phyloP scores from a whole-genome alignment of 2,797 vertebrate genomes.

The Chiroxiphia lanceolata region DNA sequence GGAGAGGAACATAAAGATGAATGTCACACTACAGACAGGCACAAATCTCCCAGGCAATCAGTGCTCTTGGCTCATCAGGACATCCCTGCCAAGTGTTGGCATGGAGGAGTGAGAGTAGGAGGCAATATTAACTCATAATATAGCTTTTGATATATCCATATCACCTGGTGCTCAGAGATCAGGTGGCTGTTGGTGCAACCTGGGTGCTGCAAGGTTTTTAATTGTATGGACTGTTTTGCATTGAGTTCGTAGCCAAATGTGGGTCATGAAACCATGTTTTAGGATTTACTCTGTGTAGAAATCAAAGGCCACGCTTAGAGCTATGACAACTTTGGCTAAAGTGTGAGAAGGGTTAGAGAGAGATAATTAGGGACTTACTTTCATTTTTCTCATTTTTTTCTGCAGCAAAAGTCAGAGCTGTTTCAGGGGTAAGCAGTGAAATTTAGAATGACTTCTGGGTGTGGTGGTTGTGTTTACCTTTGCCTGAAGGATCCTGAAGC shows the following conservation, averaged over 20 bases:
- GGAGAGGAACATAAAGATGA: neutral
- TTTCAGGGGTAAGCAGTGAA: neutral
- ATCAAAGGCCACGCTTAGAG: neutral
- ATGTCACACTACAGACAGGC: neutral
- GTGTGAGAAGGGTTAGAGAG: neutral
- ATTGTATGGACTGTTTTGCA: neutral
- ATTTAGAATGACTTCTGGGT: neutral
- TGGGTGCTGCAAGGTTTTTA: neutral
- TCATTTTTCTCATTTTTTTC: neutral
- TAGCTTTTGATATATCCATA: neutral
- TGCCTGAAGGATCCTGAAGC: neutral
- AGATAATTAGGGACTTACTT: neutral
- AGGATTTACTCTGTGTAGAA: neutral
- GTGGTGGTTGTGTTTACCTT: neutral
- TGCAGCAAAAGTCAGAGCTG: neutral
- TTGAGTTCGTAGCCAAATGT: neutral
- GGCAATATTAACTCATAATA: neutral
- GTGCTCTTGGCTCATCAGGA: neutral
- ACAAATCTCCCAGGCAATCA: neutral
- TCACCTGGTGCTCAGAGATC: neutral
- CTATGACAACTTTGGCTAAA: neutral
- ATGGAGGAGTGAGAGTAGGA: neutral
- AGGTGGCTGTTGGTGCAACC: neutral
- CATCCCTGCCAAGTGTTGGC: neutral
- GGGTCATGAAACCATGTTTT: neutral